A percentile compares a stretch with the other conserved stretches of the same genome.
These are phyloP conservation scores for Lateolabrax maculatus DNA, from an alignment of 2,797 vertebrate genomes.

Conservation along the genomic window DNA sequence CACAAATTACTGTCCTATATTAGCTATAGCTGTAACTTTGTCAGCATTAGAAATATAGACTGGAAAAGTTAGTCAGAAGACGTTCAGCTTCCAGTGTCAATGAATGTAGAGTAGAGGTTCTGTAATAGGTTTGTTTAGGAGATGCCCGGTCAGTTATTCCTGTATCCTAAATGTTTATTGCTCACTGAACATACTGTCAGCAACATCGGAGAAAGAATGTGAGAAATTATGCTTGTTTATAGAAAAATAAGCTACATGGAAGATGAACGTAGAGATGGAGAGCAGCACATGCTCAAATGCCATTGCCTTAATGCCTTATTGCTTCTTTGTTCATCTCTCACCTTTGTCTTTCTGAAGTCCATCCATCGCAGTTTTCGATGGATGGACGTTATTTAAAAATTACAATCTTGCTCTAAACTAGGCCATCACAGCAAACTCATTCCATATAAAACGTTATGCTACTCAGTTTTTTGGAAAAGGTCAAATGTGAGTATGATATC, in stretches of 20 bases:
- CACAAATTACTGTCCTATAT: too few relatives aligned
- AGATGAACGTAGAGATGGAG: conserved; percentile 4
- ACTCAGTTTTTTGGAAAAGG: background rate
- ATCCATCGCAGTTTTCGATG: background rate
- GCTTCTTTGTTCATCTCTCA: conserved; percentile 83
- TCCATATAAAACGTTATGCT: background rate
- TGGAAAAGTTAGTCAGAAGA: background rate
- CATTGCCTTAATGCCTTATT: conserved; percentile 93
- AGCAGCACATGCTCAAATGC: conserved; percentile 83
- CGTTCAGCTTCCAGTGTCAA: background rate
- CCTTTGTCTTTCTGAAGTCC: conserved; percentile 68
- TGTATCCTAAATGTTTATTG: background rate
- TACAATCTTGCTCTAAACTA: background rate
- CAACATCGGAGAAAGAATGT: background rate
- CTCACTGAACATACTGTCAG: background rate
- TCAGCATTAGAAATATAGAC: too few relatives aligned
- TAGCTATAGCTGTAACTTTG: too few relatives aligned
- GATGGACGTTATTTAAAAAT: background rate
- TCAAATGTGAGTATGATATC: background rate
- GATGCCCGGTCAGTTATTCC: background rate
- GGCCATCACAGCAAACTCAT: background rate
- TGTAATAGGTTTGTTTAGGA: too few relatives aligned
- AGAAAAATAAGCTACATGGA: background rate
- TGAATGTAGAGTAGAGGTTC: background rate
- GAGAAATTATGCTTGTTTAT: background rate